Base-by-base conservation (phyloP, 2,113 vertebrate species). In the Aegotheles bennettii region DNA sequence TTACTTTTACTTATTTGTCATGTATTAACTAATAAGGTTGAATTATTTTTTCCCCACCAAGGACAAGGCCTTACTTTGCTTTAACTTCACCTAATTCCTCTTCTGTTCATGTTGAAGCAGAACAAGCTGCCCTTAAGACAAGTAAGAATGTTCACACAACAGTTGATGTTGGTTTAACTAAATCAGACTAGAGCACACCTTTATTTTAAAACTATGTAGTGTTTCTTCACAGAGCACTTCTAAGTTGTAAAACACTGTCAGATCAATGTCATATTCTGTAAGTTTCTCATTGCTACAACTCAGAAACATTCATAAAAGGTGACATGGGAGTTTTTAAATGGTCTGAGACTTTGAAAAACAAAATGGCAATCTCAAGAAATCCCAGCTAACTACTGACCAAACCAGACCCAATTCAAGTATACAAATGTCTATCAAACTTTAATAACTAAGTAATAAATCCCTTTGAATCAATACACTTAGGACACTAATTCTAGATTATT, bases 391-490 rank as follows among this genome's bases (percentile, higher is more conserved):
- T 59, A 77, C 59, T 65, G 50, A 76, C 36, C 70, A 65, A 85
- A 53, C 24, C 26, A 15, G 63, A 36, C 19, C 11, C 31, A 10
- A 24, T 75, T 60, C 75, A 81, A 81, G 47, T 16, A 56, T 14
- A 67, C 17, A 90, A 59, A 69, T 24, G 7, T 14, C 63, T 40
- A 81, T 42, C 78, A 81, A 84, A 90, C 31, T 53, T 71, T 86
- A 92, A 86, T 48, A 77, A 67, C 81, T 65, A 87, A 87, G 69
- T 60, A 77, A 85, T 90, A 93, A 95, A 91, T 67, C 13, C 23
- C 64, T 92, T 86, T 93, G 85, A 96, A 95, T 78, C 90, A 96
- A 92, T 94, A 94, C 43, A 79, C 50, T 95, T 61, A 60, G 81
- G 95, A 81, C 69, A 61, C 79, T 95, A 92, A 93, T 70, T 89